Evolutionary conservation across 2,113 vertebrate genomes (phyloP), one percentile per base, ranked within the genome.

Genomic region (Stigmatopora argus): DNA sequence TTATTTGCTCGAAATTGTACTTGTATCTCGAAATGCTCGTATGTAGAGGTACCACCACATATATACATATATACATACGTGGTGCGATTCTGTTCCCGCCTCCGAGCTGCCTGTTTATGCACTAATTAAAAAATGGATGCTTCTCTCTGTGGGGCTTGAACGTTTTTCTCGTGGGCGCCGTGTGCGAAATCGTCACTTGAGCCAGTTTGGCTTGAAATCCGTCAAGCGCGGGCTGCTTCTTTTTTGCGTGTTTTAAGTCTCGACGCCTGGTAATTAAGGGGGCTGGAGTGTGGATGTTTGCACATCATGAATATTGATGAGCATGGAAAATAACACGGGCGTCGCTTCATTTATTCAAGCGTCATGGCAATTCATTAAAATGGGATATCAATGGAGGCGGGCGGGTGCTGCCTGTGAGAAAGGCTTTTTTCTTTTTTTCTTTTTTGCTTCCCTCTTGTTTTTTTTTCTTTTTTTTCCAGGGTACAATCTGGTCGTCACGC

Each of bases 91-190:
- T 7, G 23, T 26, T 55, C 23, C 12, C 23, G 1, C 52, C 3
- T 15, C 4, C 52, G 13, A 55, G 23, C 52, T 26, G 52, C 52
- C 23, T 55, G 52, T 55, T 55, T 4, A 69, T 44, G 66, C 71
- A 38, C 77, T 78, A 83, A 85, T 89, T 82, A 83, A 69, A 67
- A 79, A 71, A 68, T 71, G 70, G 58, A 82, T 78, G 74, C 72
- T 86, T 82, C 70, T 64, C 83, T 83, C 45, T 57, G 41, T 71
- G 69, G 71, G 11, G 12, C 0, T 18, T 46, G 21, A 74, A 73
- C 69, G 62, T 70, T 78, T 69, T 74, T 60, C 38, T 18, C 38
- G 6, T 41, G 38, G 23, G 45, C 44, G 19, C 59, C 26, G 35
- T 67, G 34, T 51, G 70, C 11, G 35, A 41, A 55, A 56, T 56